These are phyloP conservation scores for Lophura nycthemera DNA, from an alignment of 2,113 vertebrate species.

Conservation along the genomic window DNA sequence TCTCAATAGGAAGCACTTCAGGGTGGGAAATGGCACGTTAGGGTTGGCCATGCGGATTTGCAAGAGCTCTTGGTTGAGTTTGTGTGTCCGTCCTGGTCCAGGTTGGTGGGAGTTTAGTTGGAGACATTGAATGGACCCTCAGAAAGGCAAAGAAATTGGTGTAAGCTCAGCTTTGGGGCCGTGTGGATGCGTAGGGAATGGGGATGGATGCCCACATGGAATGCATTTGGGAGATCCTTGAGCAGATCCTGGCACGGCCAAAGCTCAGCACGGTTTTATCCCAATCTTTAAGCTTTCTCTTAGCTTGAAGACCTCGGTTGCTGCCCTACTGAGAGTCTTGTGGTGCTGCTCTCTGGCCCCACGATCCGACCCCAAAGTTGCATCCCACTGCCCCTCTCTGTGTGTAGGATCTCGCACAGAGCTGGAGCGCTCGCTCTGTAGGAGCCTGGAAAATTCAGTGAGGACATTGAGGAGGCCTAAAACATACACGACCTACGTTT, in stretches of 20 bases:
- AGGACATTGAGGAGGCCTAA: background rate
- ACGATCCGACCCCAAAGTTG: background rate
- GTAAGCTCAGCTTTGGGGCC: background rate
- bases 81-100: fast-evolving
- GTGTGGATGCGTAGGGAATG: background rate
- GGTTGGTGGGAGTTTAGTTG: background rate
- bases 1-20: fast-evolving
- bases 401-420: background rate
- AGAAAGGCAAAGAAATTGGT: no score
- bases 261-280: background rate
- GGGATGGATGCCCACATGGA: background rate
- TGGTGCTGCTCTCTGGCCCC: background rate
- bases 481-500: background rate
- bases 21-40: fast-evolving
- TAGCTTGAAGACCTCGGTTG: background rate
- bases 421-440: fast-evolving
- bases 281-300: background rate
- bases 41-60: background rate
- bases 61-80: background rate
- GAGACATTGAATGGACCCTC: background rate
- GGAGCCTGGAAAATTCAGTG: background rate
- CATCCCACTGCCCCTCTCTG: background rate
- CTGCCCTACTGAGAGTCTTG: background rate
- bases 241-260: background rate
- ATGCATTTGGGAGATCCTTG: background rate